These are phyloP conservation scores for Magallana ariakensis DNA, from an alignment of 1,140 invertebrate species.

Conservation along the genomic window DNA sequence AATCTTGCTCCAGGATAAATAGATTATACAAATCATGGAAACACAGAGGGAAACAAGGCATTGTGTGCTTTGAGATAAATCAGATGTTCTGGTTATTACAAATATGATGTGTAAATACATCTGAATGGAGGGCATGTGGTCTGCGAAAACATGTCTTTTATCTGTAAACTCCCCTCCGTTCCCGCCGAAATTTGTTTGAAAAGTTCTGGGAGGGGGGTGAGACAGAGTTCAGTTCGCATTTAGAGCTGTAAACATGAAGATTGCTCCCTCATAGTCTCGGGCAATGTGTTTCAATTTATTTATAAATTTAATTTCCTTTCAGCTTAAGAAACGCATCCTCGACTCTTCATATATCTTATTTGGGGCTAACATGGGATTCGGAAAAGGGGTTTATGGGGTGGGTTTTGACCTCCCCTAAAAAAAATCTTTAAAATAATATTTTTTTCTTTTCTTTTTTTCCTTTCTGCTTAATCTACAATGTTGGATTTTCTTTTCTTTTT, in stretches of 20 bases:
- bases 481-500: background rate
- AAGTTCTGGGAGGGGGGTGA: constrained; percentile 1
- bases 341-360: background rate
- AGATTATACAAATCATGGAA: background rate
- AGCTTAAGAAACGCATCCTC: background rate
- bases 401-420: background rate
- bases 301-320: constrained; percentile 37
- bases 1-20: background rate
- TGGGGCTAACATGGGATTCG: background rate
- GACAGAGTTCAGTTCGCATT: constrained; percentile 2
- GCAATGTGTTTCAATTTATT: constrained; percentile 37
- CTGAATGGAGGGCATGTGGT: constrained; percentile 21
- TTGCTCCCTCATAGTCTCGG: constrained; percentile 1
- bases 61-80: constrained; percentile 12
- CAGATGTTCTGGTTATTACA: constrained; percentile 11
- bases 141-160: constrained; percentile 18
- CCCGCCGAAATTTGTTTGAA: constrained; percentile 20
- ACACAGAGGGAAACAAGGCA: background rate
- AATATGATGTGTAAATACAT: constrained; percentile 37
- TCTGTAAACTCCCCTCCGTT: constrained; percentile 6
- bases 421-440: background rate
- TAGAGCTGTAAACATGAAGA: background rate
- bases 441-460: background rate
- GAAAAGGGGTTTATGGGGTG: background rate
- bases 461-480: too few relatives aligned